A percentile compares a stretch with the other conserved stretches of the same genome.
These are phyloP conservation scores for Thryonomys swinderianus DNA, from an alignment of 2,113 vertebrate genomes.

Conservation along the genomic window DNA sequence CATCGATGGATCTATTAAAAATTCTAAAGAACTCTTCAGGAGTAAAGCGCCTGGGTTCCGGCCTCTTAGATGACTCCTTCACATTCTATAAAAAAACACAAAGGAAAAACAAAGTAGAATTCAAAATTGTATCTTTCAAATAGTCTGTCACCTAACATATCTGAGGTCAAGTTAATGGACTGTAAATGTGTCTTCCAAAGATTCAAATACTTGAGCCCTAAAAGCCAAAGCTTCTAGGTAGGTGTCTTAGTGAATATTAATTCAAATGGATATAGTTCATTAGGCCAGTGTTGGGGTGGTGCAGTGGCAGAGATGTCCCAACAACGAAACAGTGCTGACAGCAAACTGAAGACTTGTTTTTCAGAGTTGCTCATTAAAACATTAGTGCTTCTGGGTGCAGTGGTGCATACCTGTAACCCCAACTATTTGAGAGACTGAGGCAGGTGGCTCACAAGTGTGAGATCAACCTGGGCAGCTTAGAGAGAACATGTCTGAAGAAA, in stretches of 20 bases:
- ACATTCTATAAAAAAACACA: conserved; percentile 80
- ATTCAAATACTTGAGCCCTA: conserved; percentile 30
- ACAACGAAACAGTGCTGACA: neutral
- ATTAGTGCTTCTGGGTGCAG: neutral
- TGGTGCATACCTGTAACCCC: neutral
- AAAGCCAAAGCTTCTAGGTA: neutral
- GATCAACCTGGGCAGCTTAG: too few species aligned
- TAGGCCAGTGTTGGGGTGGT: neutral
- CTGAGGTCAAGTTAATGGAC: neutral
- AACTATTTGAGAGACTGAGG: neutral
- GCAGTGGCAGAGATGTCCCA: neutral
- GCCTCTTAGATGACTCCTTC: conserved; percentile 83
- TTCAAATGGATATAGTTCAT: neutral
- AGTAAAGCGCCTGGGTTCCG: conserved; percentile 83
- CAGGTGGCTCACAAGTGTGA: too few species aligned
- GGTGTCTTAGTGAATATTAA: neutral
- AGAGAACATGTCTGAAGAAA: neutral
- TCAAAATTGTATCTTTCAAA: conserved; percentile 28
- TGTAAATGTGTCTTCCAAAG: neutral
- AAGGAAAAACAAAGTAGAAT: conserved; percentile 23
- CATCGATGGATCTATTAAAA: conserved; percentile 88
- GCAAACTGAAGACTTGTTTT: neutral
- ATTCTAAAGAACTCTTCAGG: conserved; percentile 88
- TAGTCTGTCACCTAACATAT: neutral
- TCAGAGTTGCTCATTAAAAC: conserved; percentile 23